These are phyloP conservation scores for Tuta absoluta DNA, from an alignment of 2,888 invertebrate genomes.

Conservation along the genomic window DNA sequence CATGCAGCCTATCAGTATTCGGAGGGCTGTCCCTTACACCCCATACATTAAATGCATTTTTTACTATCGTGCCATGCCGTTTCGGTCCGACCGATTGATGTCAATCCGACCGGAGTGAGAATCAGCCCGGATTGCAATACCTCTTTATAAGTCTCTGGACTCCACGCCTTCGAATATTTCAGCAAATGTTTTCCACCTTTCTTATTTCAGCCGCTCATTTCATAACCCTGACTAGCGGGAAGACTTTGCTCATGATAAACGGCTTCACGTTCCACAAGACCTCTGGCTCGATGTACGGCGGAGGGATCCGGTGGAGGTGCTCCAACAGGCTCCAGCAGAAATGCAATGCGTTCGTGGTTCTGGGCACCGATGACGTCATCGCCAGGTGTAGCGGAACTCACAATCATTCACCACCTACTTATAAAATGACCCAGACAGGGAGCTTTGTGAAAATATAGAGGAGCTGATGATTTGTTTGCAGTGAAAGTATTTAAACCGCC, in stretches of 20 bases:
- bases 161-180: too few species aligned
- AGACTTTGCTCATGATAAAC: constrained; percentile 3
- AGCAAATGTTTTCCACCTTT: not conserved
- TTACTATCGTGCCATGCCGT: too few species aligned
- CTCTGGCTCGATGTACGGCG: not conserved
- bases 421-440: not conserved
- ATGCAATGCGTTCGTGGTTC: too few species aligned
- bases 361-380: not conserved
- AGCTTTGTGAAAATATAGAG: not conserved
- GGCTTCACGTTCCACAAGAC: not conserved
- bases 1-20: too few species aligned
- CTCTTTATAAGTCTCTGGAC: too few species aligned
- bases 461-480: not conserved
- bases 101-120: too few species aligned
- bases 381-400: not conserved
- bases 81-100: too few species aligned
- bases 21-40: too few species aligned
- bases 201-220: not conserved
- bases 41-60: too few species aligned
- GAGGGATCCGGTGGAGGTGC: not conserved
- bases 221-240: constrained; percentile 1
- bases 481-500: not conserved
- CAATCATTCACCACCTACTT: not conserved
- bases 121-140: too few species aligned
- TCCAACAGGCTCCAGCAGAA: too few species aligned